phyloP scores from a whole-genome alignment of 2,113 vertebrate species.

The Salvelinus fontinalis region DNA sequence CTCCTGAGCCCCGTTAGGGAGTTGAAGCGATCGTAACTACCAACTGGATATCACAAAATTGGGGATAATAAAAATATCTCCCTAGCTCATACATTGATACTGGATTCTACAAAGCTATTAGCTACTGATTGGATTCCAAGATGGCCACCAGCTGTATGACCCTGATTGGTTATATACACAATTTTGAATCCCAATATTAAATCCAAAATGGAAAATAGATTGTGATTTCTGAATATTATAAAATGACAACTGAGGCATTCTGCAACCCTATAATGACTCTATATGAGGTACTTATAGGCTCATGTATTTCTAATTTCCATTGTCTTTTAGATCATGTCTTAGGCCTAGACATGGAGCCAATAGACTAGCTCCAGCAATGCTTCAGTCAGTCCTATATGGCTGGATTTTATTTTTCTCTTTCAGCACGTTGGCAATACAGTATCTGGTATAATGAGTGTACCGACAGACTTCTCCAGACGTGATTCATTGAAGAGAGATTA shows the following conservation, averaged over 20 bases:
- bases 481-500: constrained; percentile 77
- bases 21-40: too few species aligned
- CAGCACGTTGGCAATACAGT: neutral
- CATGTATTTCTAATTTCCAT: neutral
- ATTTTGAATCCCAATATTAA: too few species aligned
- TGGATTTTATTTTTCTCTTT: neutral
- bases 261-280: constrained; percentile 16
- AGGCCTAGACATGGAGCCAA: too few species aligned
- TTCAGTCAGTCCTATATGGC: neutral
- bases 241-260: constrained; percentile 50
- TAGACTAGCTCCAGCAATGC: neutral
- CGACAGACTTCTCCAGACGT: constrained; percentile 61
- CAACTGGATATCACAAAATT: too few species aligned
- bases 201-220: too few species aligned
- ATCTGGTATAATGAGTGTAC: constrained; percentile 65
- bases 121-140: too few species aligned
- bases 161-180: too few species aligned
- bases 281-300: neutral
- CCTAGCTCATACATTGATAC: too few species aligned
- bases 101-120: too few species aligned
- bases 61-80: too few species aligned
- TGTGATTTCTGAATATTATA: constrained; percentile 4
- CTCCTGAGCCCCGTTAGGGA: too few species aligned
- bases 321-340: neutral
- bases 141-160: too few species aligned